phyloP scores from a whole-genome alignment of 2,797 vertebrate genomes.

The Leptodactylus fallax region DNA sequence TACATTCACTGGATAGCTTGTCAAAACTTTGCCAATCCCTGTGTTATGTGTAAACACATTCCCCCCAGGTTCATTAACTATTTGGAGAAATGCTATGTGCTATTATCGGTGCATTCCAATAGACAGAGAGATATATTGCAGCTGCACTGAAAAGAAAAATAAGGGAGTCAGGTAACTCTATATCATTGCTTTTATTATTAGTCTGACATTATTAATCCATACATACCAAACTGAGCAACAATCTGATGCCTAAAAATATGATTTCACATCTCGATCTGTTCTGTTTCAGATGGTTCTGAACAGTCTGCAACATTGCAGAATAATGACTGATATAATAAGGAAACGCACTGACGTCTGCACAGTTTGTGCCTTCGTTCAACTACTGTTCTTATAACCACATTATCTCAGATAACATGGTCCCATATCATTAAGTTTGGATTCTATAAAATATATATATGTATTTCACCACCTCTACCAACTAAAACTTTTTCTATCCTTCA shows the following conservation, averaged over 20 bases:
- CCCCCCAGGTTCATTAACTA: slow-evolving; percentile 43
- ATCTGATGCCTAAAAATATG: neutral
- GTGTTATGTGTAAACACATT: slow-evolving; percentile 50
- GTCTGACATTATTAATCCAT: slow-evolving; percentile 12
- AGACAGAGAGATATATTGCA: slow-evolving; percentile 39
- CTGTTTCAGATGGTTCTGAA: neutral
- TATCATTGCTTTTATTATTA: slow-evolving; percentile 38
- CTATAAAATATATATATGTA: no score
- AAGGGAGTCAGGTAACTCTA: slow-evolving; percentile 12
- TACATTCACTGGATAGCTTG: slow-evolving; percentile 47
- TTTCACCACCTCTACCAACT: no score
- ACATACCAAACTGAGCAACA: slow-evolving; percentile 22
- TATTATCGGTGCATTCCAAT: slow-evolving; percentile 51
- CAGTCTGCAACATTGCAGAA: neutral
- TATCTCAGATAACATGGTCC: neutral
- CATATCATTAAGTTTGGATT: neutral
- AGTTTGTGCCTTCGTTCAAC: slow-evolving; percentile 6
- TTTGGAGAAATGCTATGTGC: slow-evolving; percentile 25
- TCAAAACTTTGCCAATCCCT: slow-evolving; percentile 42
- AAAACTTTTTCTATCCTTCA: no score
- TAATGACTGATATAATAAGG: neutral
- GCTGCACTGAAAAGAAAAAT: slow-evolving; percentile 32
- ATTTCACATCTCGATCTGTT: slow-evolving; percentile 8
- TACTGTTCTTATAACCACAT: neutral
- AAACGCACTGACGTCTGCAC: neutral